Conservation (phyloP, 2,888 invertebrate genomes). For the Eueremaeus valkanovi region DNA sequence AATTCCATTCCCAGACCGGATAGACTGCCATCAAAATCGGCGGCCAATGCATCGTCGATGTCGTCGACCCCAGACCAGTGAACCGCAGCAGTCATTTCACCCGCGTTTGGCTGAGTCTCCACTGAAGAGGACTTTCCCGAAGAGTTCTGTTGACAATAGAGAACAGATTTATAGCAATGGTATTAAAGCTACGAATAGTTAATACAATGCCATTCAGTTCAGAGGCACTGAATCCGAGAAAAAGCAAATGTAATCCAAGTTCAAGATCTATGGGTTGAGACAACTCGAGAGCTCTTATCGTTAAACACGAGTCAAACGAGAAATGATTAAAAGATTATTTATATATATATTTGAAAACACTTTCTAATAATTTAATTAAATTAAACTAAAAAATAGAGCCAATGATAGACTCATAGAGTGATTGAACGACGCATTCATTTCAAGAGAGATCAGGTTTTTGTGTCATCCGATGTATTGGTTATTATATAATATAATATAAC, state of each 20-base stretch:
- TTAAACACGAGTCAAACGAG: no score
- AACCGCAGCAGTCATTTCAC: conserved; percentile 41
- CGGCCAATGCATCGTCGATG: conserved; percentile 64
- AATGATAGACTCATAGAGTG: not conserved
- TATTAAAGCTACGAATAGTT: not conserved
- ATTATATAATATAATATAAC: not conserved
- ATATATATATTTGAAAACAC: no score
- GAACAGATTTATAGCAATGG: not conserved
- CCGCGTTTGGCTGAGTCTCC: not conserved
- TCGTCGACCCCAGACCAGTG: conserved; percentile 58
- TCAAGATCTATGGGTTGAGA: not conserved
- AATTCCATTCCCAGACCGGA: conserved; percentile 67
- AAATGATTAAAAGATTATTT: no score
- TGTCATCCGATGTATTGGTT: not conserved
- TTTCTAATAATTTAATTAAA: no score
- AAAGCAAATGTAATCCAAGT: not conserved
- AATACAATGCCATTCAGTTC: not conserved
- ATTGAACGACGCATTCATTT: not conserved
- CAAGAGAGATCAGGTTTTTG: not conserved
- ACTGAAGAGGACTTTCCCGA: conserved; percentile 10
- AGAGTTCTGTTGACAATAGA: not conserved
- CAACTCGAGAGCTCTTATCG: no score
- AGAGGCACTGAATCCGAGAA: not conserved
- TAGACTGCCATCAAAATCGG: conserved; percentile 69
- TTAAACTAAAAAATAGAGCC: no score